Evolutionary conservation across 2,888 invertebrate species (phyloP).

Genomic region (Synergus japonicus): DNA sequence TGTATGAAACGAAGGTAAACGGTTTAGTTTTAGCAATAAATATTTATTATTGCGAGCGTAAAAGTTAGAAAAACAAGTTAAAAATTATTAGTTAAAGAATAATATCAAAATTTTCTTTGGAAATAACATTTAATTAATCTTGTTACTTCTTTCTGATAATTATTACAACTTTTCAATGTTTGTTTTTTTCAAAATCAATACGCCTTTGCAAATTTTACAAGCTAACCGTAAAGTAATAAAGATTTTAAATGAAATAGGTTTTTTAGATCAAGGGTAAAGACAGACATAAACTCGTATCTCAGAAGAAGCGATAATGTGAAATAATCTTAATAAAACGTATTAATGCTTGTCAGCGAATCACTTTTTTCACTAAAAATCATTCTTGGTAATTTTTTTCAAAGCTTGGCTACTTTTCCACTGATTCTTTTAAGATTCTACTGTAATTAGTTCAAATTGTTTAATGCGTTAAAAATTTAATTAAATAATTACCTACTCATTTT

Average conservation of each 20-base stretch:
- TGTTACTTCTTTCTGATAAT: not conserved
- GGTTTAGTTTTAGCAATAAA: too few relatives aligned
- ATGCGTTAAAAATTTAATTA: too few relatives aligned
- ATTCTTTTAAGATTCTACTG: too few relatives aligned
- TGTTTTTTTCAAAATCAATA: not conserved
- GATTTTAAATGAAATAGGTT: not conserved
- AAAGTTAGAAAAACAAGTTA: not conserved
- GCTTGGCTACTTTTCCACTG: too few relatives aligned
- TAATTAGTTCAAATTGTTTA: too few relatives aligned
- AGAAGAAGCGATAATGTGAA: not conserved
- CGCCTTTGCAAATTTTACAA: not conserved
- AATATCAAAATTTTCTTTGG: not conserved
- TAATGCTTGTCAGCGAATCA: too few relatives aligned
- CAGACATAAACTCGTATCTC: not conserved
- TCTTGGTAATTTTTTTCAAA: too few relatives aligned
- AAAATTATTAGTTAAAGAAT: not conserved
- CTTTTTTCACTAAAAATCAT: too few relatives aligned
- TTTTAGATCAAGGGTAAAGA: conserved; percentile 12
- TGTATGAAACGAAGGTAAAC: too few relatives aligned
- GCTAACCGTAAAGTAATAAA: not conserved
- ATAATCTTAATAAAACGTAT: too few relatives aligned
- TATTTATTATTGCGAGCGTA: too few relatives aligned
- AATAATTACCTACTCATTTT: too few relatives aligned
- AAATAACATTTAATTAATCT: not conserved
- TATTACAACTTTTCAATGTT: not conserved